phyloP scores from a whole-genome alignment of 1,140 invertebrate genomes.

The Delia radicum region DNA sequence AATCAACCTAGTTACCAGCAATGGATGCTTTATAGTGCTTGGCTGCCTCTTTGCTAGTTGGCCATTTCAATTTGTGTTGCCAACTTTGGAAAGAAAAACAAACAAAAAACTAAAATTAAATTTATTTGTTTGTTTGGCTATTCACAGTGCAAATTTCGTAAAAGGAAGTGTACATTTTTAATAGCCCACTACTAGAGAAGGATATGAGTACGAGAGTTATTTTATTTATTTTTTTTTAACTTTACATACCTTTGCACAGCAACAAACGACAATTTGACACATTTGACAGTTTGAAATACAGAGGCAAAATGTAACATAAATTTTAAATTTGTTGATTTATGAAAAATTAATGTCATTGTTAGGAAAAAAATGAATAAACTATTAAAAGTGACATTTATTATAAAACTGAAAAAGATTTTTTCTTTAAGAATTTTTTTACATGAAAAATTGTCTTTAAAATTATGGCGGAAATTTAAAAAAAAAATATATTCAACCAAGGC shows the following conservation, averaged over 20 bases:
- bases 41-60: neutral
- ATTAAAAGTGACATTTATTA: no score
- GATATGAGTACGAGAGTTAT: no score
- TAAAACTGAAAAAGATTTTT: no score
- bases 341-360: neutral
- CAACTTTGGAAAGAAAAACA: neutral
- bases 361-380: no score
- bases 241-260: neutral
- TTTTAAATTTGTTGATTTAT: conserved; percentile 4
- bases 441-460: no score
- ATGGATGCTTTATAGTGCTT: neutral
- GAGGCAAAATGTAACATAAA: neutral
- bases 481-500: no score
- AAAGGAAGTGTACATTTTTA: neutral
- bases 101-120: neutral
- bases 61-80: neutral
- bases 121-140: neutral
- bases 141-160: neutral
- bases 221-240: no score
- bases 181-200: neutral
- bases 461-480: no score
- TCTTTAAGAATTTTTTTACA: no score
- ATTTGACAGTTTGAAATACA: neutral
- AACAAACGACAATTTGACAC: neutral
- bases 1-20: conserved; percentile 7